Evolutionary conservation across 2,888 invertebrate species (phyloP).

Genomic region (Ochropleura leucogaster): DNA sequence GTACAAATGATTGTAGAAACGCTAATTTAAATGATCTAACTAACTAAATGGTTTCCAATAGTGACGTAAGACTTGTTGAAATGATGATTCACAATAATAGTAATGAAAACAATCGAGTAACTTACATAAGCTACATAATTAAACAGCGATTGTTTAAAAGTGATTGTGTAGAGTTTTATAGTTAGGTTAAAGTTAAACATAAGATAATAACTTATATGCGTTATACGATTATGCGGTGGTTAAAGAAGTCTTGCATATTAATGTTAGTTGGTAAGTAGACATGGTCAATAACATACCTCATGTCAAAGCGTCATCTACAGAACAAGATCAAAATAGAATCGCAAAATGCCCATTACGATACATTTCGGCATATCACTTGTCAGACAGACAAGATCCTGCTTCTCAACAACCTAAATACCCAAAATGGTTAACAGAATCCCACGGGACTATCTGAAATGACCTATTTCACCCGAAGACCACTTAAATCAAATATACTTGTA

Average conservation of each 20-base stretch:
- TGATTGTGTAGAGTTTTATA: not conserved
- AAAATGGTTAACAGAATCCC: slow-evolving; percentile 47
- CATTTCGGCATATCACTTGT: slow-evolving; percentile 8
- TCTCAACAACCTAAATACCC: slow-evolving; percentile 55
- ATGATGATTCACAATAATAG: not conserved
- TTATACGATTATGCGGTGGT: not conserved
- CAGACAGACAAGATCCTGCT: slow-evolving; percentile 42
- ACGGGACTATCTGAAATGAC: slow-evolving; percentile 48
- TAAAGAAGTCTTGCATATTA: not conserved
- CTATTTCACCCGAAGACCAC: slow-evolving; percentile 48
- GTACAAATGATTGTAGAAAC: not conserved
- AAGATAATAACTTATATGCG: not conserved
- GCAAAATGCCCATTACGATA: not conserved
- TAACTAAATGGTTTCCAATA: not conserved
- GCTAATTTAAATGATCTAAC: not conserved
- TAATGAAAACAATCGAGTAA: not conserved
- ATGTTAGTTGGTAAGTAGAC: not conserved
- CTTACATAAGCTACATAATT: not conserved
- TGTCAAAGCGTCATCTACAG: not conserved
- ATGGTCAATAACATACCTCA: not conserved
- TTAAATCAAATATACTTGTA: slow-evolving; percentile 45
- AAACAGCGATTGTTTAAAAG: slow-evolving; percentile 7
- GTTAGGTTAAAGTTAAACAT: not conserved
- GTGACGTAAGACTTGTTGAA: too few relatives aligned
- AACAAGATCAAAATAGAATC: not conserved